Conservation (phyloP, 2,113 vertebrate genomes). For the Eclectus roratus region DNA sequence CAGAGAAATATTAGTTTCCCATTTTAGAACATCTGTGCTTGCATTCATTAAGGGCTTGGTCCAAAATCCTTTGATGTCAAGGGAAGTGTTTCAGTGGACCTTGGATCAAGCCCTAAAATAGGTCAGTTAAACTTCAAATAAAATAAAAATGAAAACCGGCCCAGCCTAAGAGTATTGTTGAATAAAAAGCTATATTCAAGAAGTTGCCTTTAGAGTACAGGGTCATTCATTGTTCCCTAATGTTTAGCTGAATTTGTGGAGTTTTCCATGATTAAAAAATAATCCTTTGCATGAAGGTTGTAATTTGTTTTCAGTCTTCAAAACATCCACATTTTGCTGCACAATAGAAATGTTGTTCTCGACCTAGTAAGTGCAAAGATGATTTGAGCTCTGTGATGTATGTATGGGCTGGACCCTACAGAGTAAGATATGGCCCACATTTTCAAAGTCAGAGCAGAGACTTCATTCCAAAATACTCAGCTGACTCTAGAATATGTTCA, state of each 20-base stretch:
- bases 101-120: background rate
- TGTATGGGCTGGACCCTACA: background rate
- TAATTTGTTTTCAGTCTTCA: background rate
- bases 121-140: slow-evolving; percentile 38
- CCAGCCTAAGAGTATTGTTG: background rate
- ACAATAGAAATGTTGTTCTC: background rate
- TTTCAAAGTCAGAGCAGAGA: background rate
- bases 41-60: background rate
- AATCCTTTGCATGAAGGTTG: background rate
- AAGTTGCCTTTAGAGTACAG: background rate
- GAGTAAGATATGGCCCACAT: background rate
- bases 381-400: background rate
- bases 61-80: slow-evolving; percentile 50
- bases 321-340: background rate
- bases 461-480: background rate
- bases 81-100: background rate
- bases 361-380: background rate
- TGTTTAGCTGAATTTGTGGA: background rate
- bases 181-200: background rate
- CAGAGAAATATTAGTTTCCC: slow-evolving; percentile 28
- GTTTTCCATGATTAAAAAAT: background rate
- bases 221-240: background rate
- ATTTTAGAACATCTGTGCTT: slow-evolving; percentile 35
- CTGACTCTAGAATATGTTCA: background rate
- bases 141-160: background rate